Evolutionary conservation across 2,888 invertebrate genomes (phyloP).

Genomic region (Thumatha senex): DNA sequence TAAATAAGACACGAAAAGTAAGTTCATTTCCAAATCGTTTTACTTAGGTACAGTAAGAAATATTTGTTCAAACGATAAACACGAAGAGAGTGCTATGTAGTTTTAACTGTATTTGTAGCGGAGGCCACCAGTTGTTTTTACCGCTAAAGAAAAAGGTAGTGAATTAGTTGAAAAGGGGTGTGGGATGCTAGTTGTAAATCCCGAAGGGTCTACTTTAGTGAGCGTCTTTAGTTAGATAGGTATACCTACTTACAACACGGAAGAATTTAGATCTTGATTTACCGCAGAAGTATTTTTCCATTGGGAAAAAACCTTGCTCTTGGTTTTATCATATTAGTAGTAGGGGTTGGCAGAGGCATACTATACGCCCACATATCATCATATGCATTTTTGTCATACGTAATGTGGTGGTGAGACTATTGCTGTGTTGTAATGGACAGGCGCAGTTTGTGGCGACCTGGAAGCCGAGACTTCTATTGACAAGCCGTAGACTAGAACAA

Average conservation of each 20-base stretch:
- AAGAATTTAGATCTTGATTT: slow-evolving; percentile 2
- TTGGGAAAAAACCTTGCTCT: no score
- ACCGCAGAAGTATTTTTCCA: slow-evolving; percentile 1
- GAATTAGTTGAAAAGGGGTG: slow-evolving; percentile 40
- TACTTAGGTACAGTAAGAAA: slow-evolving; percentile 10
- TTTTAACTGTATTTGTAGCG: slow-evolving; percentile 32
- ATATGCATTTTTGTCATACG: no score
- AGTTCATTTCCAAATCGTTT: slow-evolving; percentile 5
- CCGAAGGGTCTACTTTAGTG: slow-evolving; percentile 38
- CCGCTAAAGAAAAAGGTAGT: slow-evolving; percentile 33
- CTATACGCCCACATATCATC: no score
- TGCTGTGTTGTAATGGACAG: no score
- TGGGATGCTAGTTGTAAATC: slow-evolving; percentile 36
- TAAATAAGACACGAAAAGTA: slow-evolving; percentile 5
- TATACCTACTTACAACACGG: slow-evolving; percentile 15
- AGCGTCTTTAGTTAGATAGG: slow-evolving; percentile 38
- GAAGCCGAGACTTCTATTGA: no score
- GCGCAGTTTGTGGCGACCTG: no score
- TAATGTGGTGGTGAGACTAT: no score
- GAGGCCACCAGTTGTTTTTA: slow-evolving; percentile 32
- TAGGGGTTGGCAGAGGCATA: no score
- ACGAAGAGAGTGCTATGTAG: slow-evolving; percentile 23
- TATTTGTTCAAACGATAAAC: slow-evolving; percentile 27
- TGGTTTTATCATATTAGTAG: no score
- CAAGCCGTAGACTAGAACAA: no score